Conservation (phyloP, 2,888 invertebrate species). For the Pocota personata region DNA sequence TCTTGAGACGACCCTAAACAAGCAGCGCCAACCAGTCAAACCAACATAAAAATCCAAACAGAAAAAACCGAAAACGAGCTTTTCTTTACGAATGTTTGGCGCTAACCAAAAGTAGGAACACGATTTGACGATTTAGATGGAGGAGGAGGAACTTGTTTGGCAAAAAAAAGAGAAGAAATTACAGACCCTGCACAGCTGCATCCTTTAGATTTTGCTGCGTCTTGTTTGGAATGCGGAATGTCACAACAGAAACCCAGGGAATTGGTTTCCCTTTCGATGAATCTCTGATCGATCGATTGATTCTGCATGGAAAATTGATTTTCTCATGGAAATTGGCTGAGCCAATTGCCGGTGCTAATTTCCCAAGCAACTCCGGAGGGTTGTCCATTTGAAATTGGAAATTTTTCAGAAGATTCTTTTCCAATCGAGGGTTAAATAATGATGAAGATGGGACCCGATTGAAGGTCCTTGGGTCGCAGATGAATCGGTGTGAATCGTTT, state of each 20-base stretch:
- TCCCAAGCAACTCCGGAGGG: slow-evolving; percentile 22
- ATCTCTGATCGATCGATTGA: slow-evolving; percentile 40
- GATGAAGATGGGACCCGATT: slow-evolving; percentile 5
- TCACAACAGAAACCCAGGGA: slow-evolving; percentile 48
- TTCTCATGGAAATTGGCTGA: slow-evolving; percentile 61
- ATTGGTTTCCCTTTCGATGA: slow-evolving; percentile 13
- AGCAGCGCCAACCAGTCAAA: slow-evolving; percentile 40
- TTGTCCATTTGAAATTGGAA: slow-evolving; percentile 2
- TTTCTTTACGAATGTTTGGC: slow-evolving; percentile 57
- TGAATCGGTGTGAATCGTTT: slow-evolving; percentile 12
- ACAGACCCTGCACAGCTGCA: slow-evolving; percentile 58
- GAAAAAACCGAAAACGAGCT: slow-evolving; percentile 37
- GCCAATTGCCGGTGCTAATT: slow-evolving; percentile 64
- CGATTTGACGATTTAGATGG: slow-evolving; percentile 65
- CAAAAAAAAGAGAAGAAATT: slow-evolving; percentile 3
- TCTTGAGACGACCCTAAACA: slow-evolving; percentile 72
- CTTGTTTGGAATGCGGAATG: slow-evolving; percentile 59
- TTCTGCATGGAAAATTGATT: slow-evolving; percentile 63
- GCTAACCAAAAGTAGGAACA: slow-evolving; percentile 65
- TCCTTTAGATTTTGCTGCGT: slow-evolving; percentile 42
- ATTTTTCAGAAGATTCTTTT: background rate
- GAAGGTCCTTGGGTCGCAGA: slow-evolving; percentile 2
- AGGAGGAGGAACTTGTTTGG: slow-evolving; percentile 50
- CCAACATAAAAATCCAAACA: background rate
- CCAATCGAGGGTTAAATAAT: slow-evolving; percentile 10